phyloP scores from a whole-genome alignment of 1,140 invertebrate genomes.

The Drosophila micromelanica region DNA sequence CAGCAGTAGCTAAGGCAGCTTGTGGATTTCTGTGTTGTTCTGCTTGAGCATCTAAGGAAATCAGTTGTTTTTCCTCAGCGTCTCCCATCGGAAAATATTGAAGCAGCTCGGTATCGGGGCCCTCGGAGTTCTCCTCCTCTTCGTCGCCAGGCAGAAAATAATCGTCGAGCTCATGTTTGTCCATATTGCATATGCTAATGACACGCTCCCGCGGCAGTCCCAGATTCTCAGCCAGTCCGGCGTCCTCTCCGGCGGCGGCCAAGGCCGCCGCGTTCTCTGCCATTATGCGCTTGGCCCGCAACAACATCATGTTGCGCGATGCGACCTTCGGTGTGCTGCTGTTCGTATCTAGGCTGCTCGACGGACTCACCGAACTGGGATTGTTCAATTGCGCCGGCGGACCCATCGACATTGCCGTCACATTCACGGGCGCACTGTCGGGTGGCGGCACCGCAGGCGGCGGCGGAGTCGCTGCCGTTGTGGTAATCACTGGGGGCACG shows the following conservation, averaged over 20 bases:
- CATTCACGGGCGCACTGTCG: conserved; percentile 23
- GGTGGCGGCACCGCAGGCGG: conserved; percentile 34
- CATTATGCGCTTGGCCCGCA: conserved; percentile 63
- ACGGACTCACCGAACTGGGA: conserved; percentile 69
- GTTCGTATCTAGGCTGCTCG: conserved; percentile 59
- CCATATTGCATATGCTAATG: conserved; percentile 89
- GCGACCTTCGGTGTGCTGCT: conserved; percentile 64
- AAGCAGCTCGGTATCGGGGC: conserved; percentile 91
- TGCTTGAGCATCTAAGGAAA: conserved; percentile 82
- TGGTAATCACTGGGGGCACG: conserved; percentile 65
- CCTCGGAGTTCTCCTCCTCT: conserved; percentile 89
- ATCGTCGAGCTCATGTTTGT: conserved; percentile 91
- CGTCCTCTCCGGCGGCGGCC: conserved; percentile 62
- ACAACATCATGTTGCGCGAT: conserved; percentile 69
- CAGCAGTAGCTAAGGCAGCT: conserved; percentile 34
- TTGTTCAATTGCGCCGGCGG: conserved; percentile 72
- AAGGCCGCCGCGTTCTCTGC: conserved; percentile 60
- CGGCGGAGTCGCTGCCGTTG: conserved; percentile 70
- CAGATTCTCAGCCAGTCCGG: conserved; percentile 73
- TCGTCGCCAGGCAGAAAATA: conserved; percentile 87
- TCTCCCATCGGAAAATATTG: conserved; percentile 90
- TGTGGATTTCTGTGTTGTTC: conserved; percentile 81
- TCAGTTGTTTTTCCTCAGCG: conserved; percentile 84
- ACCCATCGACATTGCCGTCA: conserved; percentile 61
- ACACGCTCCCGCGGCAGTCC: conserved; percentile 86